A percentile compares a stretch with the other conserved stretches of the same genome.
Conservation (phyloP, 30 jellyfish, hydroid and myxozoan species). For the Mastigias papua region DNA sequence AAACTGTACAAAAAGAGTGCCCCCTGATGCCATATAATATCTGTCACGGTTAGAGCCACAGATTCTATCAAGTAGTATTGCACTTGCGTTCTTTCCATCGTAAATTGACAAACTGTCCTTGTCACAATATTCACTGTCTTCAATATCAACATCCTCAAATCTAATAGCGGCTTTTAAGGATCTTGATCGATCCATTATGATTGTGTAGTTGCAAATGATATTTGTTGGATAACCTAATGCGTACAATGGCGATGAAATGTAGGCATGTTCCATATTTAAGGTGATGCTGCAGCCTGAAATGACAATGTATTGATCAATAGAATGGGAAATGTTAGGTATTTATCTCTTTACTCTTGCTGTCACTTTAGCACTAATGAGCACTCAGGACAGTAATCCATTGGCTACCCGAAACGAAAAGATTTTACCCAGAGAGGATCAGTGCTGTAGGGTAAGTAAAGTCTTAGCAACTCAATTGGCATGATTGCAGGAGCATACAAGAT, state of each 20-base stretch:
- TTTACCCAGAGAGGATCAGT: no score
- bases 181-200: background rate
- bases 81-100: background rate
- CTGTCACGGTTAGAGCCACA: background rate
- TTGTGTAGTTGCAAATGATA: background rate
- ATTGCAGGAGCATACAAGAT: no score
- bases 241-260: background rate
- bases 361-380: no score
- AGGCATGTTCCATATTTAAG: background rate
- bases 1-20: background rate
- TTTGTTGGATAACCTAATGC: background rate
- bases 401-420: no score
- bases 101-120: constrained; percentile 6
- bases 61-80: background rate
- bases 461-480: no score
- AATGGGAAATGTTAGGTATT: no score
- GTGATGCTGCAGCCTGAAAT: background rate
- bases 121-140: background rate
- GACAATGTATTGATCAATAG: no score
- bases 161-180: background rate
- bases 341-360: no score
- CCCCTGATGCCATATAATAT: background rate
- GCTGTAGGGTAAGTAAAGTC: no score
- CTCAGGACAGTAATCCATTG: no score
- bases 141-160: background rate